A percentile compares a stretch with the other conserved stretches of the same genome.
These are phyloP conservation scores for Orestias chungarensis DNA, from an alignment of 2,797 vertebrate species.

Conservation along the genomic window DNA sequence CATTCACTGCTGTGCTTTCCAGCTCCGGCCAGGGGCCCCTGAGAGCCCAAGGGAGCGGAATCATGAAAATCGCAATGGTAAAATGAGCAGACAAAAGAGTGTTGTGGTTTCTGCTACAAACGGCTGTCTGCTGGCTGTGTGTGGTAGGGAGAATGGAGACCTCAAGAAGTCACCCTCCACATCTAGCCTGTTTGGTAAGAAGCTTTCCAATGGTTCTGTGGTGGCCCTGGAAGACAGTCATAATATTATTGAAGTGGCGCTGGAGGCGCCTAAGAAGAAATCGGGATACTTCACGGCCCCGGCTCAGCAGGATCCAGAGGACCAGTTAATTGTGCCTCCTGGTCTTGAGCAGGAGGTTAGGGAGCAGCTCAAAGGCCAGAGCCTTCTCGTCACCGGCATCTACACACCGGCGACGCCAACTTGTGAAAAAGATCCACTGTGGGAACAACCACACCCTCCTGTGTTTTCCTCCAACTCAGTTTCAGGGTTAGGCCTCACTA, in stretches of 20 bases:
- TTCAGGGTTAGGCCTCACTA: conserved; percentile 54
- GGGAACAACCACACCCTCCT: conserved; percentile 77
- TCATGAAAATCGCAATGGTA: conserved; percentile 69
- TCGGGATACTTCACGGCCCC: conserved; percentile 96
- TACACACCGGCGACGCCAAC: conserved; percentile 67
- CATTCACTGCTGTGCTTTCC: conserved; percentile 94
- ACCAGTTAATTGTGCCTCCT: conserved; percentile 92
- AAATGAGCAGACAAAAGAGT: conserved; percentile 88
- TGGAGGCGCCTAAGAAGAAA: conserved; percentile 95
- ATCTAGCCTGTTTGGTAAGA: conserved; percentile 92
- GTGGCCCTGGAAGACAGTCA: conserved; percentile 94
- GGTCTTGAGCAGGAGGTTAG: conserved; percentile 93
- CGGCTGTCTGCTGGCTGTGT: conserved; percentile 82
- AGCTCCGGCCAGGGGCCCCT: conserved; percentile 76
- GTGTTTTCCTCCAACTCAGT: conserved; percentile 60
- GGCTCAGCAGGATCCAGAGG: conserved; percentile 93
- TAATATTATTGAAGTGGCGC: conserved; percentile 94
- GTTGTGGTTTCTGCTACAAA: conserved; percentile 87
- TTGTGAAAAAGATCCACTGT: conserved; percentile 73
- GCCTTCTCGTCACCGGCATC: conserved; percentile 69
- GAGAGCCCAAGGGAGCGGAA: conserved; percentile 69
- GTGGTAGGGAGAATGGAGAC: conserved; percentile 86
- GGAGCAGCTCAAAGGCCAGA: conserved; percentile 89
- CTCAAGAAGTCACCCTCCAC: conserved; percentile 93
- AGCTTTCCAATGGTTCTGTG: conserved; percentile 94